Conservation (phyloP, 2,113 vertebrate species). For the Xiphophorus maculatus region DNA sequence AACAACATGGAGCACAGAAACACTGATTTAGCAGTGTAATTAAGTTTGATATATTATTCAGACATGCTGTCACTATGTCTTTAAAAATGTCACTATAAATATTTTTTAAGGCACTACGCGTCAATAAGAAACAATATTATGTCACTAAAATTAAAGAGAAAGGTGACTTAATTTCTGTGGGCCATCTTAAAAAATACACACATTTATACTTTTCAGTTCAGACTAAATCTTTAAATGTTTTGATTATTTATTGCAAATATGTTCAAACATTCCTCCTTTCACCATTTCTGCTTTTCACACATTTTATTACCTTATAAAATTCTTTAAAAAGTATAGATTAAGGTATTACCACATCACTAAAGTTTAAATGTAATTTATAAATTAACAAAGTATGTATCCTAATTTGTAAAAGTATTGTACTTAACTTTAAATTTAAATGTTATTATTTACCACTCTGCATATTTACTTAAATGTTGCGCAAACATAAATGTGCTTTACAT, state of each 20-base stretch:
- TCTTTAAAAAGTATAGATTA: not conserved
- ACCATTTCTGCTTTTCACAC: not conserved
- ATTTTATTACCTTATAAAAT: not conserved
- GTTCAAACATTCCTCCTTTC: not conserved
- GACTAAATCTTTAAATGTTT: not conserved
- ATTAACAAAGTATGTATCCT: no score
- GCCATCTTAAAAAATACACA: not conserved
- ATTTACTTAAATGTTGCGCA: no score
- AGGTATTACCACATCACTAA: not conserved
- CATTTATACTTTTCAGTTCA: not conserved
- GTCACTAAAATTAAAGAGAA: not conserved
- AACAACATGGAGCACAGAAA: conserved; percentile 18
- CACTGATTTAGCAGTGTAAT: conserved; percentile 14
- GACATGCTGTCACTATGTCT: conserved; percentile 14
- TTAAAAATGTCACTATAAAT: conserved; percentile 11
- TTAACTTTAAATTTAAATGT: not conserved
- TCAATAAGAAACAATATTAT: not conserved
- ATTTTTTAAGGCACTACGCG: conserved; percentile 7
- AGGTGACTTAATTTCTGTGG: not conserved
- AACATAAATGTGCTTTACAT: no score
- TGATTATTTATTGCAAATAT: no score
- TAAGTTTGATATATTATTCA: conserved; percentile 11
- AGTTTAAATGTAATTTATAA: not conserved
- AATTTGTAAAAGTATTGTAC: not conserved
- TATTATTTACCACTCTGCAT: no score